Base-by-base conservation (phyloP, 2,113 vertebrate species). In the Conger conger region DNA sequence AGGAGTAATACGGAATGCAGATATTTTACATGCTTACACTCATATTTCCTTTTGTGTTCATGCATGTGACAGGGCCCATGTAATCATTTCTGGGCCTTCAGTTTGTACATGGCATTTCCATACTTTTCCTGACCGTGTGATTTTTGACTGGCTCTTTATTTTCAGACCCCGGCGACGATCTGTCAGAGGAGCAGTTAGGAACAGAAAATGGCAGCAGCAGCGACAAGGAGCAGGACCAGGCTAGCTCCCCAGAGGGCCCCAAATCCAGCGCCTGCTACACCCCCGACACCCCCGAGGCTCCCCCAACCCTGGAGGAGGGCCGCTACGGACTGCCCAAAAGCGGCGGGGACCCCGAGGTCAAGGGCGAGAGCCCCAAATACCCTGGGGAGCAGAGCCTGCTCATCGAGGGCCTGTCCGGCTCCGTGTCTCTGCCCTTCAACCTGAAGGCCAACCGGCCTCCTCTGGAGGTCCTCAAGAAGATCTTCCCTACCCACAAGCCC, bases 401-500 rank as follows among this genome's bases (percentile, higher is more conserved):
- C 88, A 97, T 99, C 38, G 97, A 99, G 87, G 97, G 97, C 85
- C 95, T 97, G 0, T 94, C 96, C 0, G 97, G 97, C n/a, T 96
- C 97, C 8, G 95, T 99, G 85, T 96, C 94, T 80, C 94, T 99
- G 77, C 98, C 98, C 79, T 96, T 98, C 90, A 96, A 96, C 92
- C 92, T 99, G 86, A 94, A 97, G 82, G 96, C 96, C 90, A 98
- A 99, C 92, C 94, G 97, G 16, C 98, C 98, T 0, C 98, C 98
- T 0, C 94, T 99, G 30, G 98, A 99, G 79, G 98, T 99, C 80
- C 90, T 99, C 79, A 98, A 97, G 91, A 98, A 98, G 90, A 99
- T 99, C 86, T 99, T 99, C 89, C 98, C 98, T 8, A 93, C 92
- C 54, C 98, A 99, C 92, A 99, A 99, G 92, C 97, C 98, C 0